phyloP scores from a whole-genome alignment of 2,797 vertebrate species.

The Enteromius trimaculatus region DNA sequence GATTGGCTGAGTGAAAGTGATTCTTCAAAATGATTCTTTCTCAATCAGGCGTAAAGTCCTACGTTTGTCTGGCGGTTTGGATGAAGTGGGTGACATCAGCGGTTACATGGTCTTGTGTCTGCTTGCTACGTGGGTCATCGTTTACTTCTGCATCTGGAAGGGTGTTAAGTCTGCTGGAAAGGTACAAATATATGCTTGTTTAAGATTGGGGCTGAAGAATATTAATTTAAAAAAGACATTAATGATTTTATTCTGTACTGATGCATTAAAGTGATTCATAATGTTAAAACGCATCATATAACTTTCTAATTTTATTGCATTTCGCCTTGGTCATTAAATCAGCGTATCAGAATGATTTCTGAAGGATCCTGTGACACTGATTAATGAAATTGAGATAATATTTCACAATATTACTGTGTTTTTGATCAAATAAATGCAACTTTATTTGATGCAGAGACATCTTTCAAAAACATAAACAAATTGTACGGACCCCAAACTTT shows the following conservation, averaged over 20 bases:
- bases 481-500: neutral
- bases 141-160: constrained; percentile 89
- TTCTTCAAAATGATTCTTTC: neutral
- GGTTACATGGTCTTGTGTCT: constrained; percentile 85
- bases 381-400: neutral
- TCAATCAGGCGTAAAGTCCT: constrained; percentile 80
- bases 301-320: neutral
- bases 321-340: neutral
- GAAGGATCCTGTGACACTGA: neutral
- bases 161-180: constrained; percentile 87
- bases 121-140: constrained; percentile 81
- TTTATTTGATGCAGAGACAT: neutral
- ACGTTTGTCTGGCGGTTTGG: constrained; percentile 80
- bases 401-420: neutral
- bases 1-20: neutral
- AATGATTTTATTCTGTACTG: neutral
- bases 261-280: neutral
- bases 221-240: neutral
- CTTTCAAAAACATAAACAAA: neutral
- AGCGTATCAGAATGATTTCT: neutral
- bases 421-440: constrained; percentile 3
- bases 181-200: constrained; percentile 64
- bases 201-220: neutral
- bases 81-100: constrained; percentile 80
- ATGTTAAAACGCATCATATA: neutral